Evolutionary conservation across 1,140 invertebrate species (phyloP), one percentile per base, ranked within the genome.

Genomic region (Drosophila ogumai): DNA sequence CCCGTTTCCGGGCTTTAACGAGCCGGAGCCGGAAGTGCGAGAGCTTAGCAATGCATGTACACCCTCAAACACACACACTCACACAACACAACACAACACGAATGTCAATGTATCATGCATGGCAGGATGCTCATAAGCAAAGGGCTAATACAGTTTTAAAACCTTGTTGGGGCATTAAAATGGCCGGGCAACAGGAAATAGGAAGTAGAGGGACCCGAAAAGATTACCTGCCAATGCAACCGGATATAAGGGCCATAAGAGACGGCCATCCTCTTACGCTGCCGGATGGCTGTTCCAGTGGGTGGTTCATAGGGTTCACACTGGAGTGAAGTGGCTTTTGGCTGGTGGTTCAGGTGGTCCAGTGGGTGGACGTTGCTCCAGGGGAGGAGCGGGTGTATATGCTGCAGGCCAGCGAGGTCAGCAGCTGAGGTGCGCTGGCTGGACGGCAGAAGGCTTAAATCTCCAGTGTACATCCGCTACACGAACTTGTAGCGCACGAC

Each of bases 211-310:
- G 50, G 64, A 74, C 60, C 73, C 84, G 60, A 80, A 90, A 87
- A 88, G 84, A 87, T 87, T 87, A 87, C 84, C 84, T 87, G 85
- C 72, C 84, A 87, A 87, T 87, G 84, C 84, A 87, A 87, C 84
- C 84, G 84, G 84, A 87, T 87, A 87, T 87, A 80, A 80, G 59
- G 64, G 72, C 66, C 54, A 81, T 69, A 75, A 77, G 75, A 82
- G 69, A 78, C 77, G 75, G 38, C 50, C 68, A 72, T 58, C 67
- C 67, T 72, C 69, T 72, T 72, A 41, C 50, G 46, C 13, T 17
- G 49, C 31, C 43, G 50, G n/a, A 38, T 41, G 60, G 25, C 54
- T 57, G 34, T 31, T 57, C 49, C 49, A 65, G n/a, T 22, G 65
- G 65, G 49, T 61, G 46, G 66, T 34, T 50, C 49, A 32, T 32